phyloP scores from a whole-genome alignment of 2,888 invertebrate genomes.

The Drosophila robusta region DNA sequence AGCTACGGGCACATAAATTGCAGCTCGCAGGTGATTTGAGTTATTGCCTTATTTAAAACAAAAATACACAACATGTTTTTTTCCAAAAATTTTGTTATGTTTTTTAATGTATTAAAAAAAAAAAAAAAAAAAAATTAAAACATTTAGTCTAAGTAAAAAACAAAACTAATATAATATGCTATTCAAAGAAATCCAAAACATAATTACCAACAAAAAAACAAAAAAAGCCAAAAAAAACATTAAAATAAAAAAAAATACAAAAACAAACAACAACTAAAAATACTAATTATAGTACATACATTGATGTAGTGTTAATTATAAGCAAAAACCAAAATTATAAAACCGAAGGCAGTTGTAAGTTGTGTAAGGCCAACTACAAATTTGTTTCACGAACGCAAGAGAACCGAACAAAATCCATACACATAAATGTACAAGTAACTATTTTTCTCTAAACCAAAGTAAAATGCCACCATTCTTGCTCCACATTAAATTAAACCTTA shows the following conservation, averaged over 20 bases:
- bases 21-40: constrained; percentile 75
- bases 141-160: constrained; percentile 54
- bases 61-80: constrained; percentile 60
- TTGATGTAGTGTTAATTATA: constrained; percentile 80
- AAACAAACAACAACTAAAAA: constrained; percentile 72
- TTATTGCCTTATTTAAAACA: constrained; percentile 62
- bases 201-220: constrained; percentile 67
- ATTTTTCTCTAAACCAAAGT: constrained; percentile 77
- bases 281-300: constrained; percentile 82
- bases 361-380: constrained; percentile 51
- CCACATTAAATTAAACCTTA: constrained; percentile 70
- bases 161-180: constrained; percentile 68
- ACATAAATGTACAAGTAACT: constrained; percentile 77
- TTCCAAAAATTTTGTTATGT: constrained; percentile 59
- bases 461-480: constrained; percentile 79
- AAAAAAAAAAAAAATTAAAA: constrained; percentile 35
- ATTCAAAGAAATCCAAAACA: constrained; percentile 83
- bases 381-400: constrained; percentile 55
- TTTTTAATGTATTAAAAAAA: constrained; percentile 68
- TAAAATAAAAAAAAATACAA: constrained; percentile 26
- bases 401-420: constrained; percentile 51
- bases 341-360: constrained; percentile 42
- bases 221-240: constrained; percentile 16
- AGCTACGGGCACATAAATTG: constrained; percentile 70
- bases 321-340: constrained; percentile 56